A percentile compares a stretch with the other conserved stretches of the same genome.
phyloP scores from a whole-genome alignment of 1,140 invertebrate genomes.

The Amphibalanus amphitrite region DNA sequence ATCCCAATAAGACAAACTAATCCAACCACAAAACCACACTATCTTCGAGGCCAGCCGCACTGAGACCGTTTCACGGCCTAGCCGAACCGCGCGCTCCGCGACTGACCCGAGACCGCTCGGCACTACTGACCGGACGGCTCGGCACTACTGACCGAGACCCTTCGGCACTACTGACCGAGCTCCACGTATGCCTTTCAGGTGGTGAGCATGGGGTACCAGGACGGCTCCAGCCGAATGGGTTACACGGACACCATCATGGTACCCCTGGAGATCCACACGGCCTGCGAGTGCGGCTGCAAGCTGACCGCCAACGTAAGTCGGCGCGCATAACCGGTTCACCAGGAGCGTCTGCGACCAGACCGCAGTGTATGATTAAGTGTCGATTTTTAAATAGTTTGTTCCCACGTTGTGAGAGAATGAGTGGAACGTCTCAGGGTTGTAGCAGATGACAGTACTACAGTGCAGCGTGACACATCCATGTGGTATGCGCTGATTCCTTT shows the following conservation, averaged over 20 bases:
- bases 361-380: too few species aligned
- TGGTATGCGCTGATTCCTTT: too few species aligned
- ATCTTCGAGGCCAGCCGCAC: too few species aligned
- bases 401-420: background rate
- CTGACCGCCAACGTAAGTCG: conserved; percentile 32
- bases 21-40: too few species aligned
- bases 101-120: too few species aligned
- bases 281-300: conserved; percentile 41
- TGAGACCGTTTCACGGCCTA: too few species aligned
- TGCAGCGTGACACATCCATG: background rate
- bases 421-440: background rate
- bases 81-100: too few species aligned
- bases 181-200: background rate
- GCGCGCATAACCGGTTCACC: too few species aligned
- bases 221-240: conserved; percentile 18
- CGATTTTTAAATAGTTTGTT: background rate
- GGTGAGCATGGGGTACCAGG: background rate
- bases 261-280: conserved; percentile 37
- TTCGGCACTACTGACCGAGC: background rate
- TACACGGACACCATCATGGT: conserved; percentile 29
- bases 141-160: too few species aligned
- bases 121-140: too few species aligned
- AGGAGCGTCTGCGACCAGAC: too few species aligned
- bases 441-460: background rate
- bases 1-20: too few species aligned